Evolutionary conservation across 2,113 vertebrate species (phyloP), one percentile per base, ranked within the genome.

Genomic region (Scytalopus superciliaris): DNA sequence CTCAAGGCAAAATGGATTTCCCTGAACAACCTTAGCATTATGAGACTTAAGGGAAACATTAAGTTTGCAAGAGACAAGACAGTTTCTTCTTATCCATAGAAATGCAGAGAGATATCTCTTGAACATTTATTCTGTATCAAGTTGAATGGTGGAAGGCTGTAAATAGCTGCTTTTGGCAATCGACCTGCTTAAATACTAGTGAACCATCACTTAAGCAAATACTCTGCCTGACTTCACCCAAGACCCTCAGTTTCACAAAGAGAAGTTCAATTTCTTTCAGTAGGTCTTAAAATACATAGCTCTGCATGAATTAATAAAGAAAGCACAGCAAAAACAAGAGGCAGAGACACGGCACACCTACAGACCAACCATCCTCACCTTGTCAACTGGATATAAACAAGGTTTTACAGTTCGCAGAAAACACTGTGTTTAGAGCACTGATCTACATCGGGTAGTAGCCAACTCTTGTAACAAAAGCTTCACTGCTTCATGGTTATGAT

Each of bases 1-100:
- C 81, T 88, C 72, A 70, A 70, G 19, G 79, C 33, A 84, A 93
- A 93, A 89, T 72, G 64, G 64, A 90, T 89, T 93, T 90, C 44
- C 47, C 47, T 56, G 39, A 89, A 55, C 55, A 74, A 47, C 24
- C 10, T 77, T 44, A 67, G 60, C 52, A 72, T 89, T 85, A 85
- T 17, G 47, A 70, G 35, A 78, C 14, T 86, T 59, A 63, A 74
- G 14, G 22, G 22, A 86, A 21, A 56, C 22, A 30, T 87, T 42
- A 89, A 55, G n/a, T 75, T 90, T 78, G 24, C 30, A 56, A 60
- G 47, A n/a, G 44, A 59, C 15, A 47, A 81, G 52, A 12, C 5
- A 73, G 68, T 22, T 89, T 39, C 47, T 78, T 76, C 27, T 63
- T 55, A 89, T 50, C 56, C 68, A 78, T 49, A 60, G 31, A 93